Evolutionary conservation across 2,888 invertebrate genomes (phyloP), one percentile per base, ranked within the genome.

Genomic region (Scotopteryx bipunctaria): DNA sequence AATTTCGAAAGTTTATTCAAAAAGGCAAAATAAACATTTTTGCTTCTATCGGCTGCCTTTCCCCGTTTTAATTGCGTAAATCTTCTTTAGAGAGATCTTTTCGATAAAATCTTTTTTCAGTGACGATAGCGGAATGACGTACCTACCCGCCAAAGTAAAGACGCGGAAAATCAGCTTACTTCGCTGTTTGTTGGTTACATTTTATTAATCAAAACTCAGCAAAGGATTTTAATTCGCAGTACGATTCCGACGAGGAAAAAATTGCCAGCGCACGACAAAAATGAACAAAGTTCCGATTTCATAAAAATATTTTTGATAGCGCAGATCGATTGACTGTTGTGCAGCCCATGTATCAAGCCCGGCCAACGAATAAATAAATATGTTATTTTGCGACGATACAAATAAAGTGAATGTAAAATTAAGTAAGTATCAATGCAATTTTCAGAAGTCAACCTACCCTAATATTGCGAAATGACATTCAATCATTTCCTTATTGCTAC

Each of bases 41-140:
- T 72, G 69, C 67, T 67, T 76, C 74, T 71, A 70, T 69, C 69
- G 57, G 56, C 59, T 73, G 61, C 72, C 61, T 69, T 38, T 74
- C 71, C 67, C 71, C 72, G 64, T 75, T 86, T 83, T 85, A 86
- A 86, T 85, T 85, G 83, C 78, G 73, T 70, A 81, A 86, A 86
- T 85, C 84, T 81, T 77, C 81, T 84, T 81, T 76, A 71, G 64
- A 69, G 66, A 71, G 71, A 74, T 81, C 71, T 66, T 68, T 72
- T 71, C 63, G 75, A 79, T 78, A 67, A 76, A 76, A 77, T 78
- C 72, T 78, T 78, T 78, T 77, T 78, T 70, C 67, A 56, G 69
- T 67, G 67, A 67, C 62, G 75, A 64, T 73, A 73, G 65, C 58
- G 63, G 61, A 61, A 69, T 66, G 67, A 71, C 71, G 67, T 78